These are phyloP conservation scores for Penaeus indicus DNA, from an alignment of 1,140 invertebrate species.

Conservation along the genomic window DNA sequence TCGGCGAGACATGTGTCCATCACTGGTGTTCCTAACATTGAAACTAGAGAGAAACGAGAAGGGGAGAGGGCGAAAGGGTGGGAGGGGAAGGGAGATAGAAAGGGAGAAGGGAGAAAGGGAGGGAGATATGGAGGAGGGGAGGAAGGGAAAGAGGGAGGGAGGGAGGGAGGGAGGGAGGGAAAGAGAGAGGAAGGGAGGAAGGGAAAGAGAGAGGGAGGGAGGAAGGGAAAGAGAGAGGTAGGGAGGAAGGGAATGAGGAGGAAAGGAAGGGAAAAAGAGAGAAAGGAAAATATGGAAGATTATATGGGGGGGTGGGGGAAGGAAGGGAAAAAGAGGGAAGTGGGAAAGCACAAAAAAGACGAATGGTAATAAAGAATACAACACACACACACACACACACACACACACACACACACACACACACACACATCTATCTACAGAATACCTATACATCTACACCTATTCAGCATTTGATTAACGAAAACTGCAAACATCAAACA, in stretches of 20 bases:
- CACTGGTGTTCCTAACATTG: too few species aligned
- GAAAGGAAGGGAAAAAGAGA: not conserved
- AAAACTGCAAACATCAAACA: too few species aligned
- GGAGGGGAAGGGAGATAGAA: not conserved
- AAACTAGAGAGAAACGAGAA: too few species aligned
- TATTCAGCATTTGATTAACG: too few species aligned
- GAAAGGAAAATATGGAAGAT: not conserved
- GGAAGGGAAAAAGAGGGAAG: too few species aligned
- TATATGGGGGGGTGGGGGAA: conserved; percentile 4
- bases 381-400: not conserved
- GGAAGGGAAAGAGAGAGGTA: not conserved
- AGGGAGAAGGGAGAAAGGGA: not conserved
- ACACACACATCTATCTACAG: too few species aligned
- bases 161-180: not conserved
- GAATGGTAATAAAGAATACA: not conserved
- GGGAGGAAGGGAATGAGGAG: not conserved
- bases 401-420: too few species aligned
- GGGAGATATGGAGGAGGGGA: not conserved
- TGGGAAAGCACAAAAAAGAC: not conserved
- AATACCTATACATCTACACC: too few species aligned
- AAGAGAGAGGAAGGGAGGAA: not conserved
- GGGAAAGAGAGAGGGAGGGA: not conserved
- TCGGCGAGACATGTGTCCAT: too few species aligned
- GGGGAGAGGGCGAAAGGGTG: too few species aligned
- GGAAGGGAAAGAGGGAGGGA: not conserved